Evolutionary conservation across 2,113 vertebrate genomes (phyloP).

Genomic region (Dinomys branickii): DNA sequence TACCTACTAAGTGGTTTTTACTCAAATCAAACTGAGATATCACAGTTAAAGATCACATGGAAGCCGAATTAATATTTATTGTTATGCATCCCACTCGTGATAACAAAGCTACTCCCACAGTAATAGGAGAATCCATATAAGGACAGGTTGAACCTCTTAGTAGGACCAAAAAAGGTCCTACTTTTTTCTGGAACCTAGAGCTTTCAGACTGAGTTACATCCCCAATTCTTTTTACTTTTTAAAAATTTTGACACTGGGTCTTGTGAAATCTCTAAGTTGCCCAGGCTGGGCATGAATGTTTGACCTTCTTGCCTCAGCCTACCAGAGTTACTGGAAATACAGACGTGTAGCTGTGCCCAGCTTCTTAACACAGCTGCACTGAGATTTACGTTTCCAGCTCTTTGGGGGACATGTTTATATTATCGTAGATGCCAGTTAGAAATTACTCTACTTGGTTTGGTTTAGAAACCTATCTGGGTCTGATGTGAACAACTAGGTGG

Average conservation of each 20-base stretch:
- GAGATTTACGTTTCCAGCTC: not conserved
- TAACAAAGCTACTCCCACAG: not conserved
- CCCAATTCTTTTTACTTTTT: not conserved
- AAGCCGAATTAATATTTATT: not conserved
- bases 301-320: not conserved
- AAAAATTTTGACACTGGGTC: not conserved
- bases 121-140: not conserved
- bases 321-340: not conserved
- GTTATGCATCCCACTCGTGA: not conserved
- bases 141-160: not conserved
- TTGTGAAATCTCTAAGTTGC: not conserved
- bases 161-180: not conserved
- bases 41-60: not conserved
- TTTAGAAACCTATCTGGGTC: not conserved
- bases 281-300: not conserved
- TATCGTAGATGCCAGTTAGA: not conserved
- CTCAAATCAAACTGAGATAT: not conserved
- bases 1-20: not conserved
- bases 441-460: not conserved
- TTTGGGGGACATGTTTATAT: not conserved
- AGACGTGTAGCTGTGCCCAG: not conserved
- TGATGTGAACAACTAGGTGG: not conserved
- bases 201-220: not conserved
- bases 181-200: not conserved
- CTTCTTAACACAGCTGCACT: too few species aligned